phyloP scores from a whole-genome alignment of 2,888 invertebrate genomes.

The Metellina segmentata region DNA sequence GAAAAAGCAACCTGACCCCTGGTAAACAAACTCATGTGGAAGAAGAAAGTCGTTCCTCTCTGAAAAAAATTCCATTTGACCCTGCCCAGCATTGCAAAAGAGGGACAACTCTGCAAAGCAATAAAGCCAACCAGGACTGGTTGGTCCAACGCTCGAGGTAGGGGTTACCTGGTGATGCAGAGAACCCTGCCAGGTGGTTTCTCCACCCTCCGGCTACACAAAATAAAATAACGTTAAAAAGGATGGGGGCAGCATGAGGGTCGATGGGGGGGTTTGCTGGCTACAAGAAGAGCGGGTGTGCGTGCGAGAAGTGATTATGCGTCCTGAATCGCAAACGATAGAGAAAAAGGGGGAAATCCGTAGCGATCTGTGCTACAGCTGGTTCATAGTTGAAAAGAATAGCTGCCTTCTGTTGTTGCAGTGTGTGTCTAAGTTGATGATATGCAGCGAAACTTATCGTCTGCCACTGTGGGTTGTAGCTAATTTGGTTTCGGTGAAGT shows the following conservation, averaged over 20 bases:
- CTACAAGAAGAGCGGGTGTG: conserved; percentile 27
- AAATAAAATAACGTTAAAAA: conserved; percentile 41
- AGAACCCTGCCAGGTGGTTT: conserved; percentile 66
- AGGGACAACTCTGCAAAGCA: conserved; percentile 12
- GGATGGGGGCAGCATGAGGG: conserved; percentile 10
- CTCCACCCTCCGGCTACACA: conserved; percentile 38
- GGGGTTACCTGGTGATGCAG: conserved; percentile 27
- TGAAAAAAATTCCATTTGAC: not conserved
- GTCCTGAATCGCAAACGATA: conserved; percentile 42
- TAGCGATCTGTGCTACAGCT: conserved; percentile 52
- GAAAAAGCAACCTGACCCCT: conserved; percentile 8
- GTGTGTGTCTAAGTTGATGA: not conserved
- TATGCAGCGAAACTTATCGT: not conserved
- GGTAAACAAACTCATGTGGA: conserved; percentile 8
- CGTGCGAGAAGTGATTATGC: conserved; percentile 56
- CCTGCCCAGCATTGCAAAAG: conserved; percentile 1
- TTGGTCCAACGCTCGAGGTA: conserved; percentile 27
- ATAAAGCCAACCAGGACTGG: conserved; percentile 33
- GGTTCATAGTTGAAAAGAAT: conserved; percentile 21
- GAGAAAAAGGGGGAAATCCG: conserved; percentile 39
- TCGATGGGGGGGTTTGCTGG: not conserved
- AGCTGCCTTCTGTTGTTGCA: conserved; percentile 37
- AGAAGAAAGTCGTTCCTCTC: conserved; percentile 1
- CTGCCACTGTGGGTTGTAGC: too few relatives aligned
- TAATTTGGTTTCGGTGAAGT: too few relatives aligned